Evolutionary conservation across 2,113 vertebrate genomes (phyloP), one percentile per base, ranked within the genome.

Genomic region (Balaeniceps rex): DNA sequence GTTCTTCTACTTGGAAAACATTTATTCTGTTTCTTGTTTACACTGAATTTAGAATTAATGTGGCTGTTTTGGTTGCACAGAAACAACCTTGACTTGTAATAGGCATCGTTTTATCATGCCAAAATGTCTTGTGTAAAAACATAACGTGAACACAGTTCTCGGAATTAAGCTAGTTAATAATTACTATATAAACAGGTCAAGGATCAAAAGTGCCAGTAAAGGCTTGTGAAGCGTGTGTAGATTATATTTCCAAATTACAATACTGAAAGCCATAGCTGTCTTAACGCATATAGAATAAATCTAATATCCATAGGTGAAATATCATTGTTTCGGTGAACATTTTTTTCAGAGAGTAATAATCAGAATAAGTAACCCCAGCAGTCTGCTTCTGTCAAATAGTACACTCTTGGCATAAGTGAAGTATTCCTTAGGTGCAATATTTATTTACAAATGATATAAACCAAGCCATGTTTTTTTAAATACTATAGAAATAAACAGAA

Each of bases 21-120:
- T 96, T 94, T 88, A 94, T 97, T 94, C 86, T 79, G 14, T 55
- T 87, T 71, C 86, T 90, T 90, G 86, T 93, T 95, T 95, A 91
- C 90, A 91, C 55, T 84, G 93, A 71, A 92, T 88, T 92, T 79
- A 78, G 86, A 94, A 96, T 95, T 88, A 94, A 81, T 36, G 51
- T 61, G 19, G 58, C 61, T 94, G 80, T 60, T 95, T 84, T 55
- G 49, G 72, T 46, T 91, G 52, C 94, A 91, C 61, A 87, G 91
- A 94, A 95, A 13, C 63, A 92, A 93, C 87, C 91, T 91, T 95
- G 91, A 96, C 74, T 94, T 69, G 71, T 46, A 85, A 69, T 36
- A 95, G 10, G 28, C 51, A 54, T 76, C 14, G 6, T 86, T 88
- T 95, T 76, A 83, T 95, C 84, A 51, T 31, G 61, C 78, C 85